These are phyloP conservation scores for Acridotheres tristis DNA, from an alignment of 2,797 vertebrate species.

Conservation along the genomic window DNA sequence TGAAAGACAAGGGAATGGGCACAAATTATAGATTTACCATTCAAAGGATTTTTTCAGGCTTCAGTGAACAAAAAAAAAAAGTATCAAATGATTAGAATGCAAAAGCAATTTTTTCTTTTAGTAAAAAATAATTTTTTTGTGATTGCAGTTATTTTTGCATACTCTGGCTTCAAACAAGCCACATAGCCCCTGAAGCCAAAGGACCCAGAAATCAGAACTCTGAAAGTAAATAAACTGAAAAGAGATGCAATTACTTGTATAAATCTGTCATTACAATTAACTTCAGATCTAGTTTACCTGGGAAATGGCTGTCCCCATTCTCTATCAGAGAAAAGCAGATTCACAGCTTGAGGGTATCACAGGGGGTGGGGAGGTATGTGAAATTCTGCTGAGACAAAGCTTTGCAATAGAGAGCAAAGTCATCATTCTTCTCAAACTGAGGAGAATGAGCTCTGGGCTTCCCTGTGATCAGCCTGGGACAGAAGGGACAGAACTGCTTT, in stretches of 20 bases:
- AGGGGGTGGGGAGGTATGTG: fast-evolving
- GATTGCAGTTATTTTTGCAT: neutral
- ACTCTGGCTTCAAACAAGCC: neutral
- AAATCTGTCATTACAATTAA: neutral
- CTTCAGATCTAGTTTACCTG: neutral
- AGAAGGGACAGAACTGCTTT: neutral
- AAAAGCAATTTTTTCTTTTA: neutral
- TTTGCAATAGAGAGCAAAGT: neutral
- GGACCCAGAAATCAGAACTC: neutral
- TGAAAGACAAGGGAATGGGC: neutral
- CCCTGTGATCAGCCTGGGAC: neutral
- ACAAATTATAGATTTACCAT: neutral
- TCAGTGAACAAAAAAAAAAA: neutral
- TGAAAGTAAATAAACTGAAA: neutral
- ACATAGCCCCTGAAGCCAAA: neutral
- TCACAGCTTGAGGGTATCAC: neutral
- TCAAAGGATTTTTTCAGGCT: neutral
- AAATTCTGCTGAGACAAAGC: neutral
- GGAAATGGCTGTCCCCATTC: neutral
- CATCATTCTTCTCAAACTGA: neutral
- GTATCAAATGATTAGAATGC: neutral
- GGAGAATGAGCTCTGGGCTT: neutral
- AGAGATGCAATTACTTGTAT: neutral
- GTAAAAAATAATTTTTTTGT: neutral
- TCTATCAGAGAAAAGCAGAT: neutral